Conservation (phyloP, 2,888 invertebrate species). For the Napeogenes inachia region DNA sequence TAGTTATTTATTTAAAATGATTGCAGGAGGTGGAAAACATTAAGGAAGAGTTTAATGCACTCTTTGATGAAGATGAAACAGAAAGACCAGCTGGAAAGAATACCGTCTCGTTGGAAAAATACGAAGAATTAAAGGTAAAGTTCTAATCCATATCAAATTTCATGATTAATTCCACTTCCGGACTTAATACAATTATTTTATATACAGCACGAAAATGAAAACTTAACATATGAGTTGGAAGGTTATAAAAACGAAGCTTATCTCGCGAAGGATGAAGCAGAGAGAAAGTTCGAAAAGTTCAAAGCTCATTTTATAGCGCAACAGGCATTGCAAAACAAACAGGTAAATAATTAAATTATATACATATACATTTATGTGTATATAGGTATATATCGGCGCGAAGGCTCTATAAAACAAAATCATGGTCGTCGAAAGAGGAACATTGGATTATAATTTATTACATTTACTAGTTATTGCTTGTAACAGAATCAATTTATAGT, state of each 20-base stretch:
- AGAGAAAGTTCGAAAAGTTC: constrained; percentile 83
- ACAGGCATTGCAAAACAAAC: constrained; percentile 54
- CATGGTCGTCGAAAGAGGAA: too few relatives aligned
- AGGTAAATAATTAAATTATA: constrained; percentile 32
- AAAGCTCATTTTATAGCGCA: constrained; percentile 87
- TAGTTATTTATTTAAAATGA: background rate
- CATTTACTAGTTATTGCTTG: too few relatives aligned
- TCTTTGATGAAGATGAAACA: constrained; percentile 58
- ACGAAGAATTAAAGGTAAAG: constrained; percentile 53
- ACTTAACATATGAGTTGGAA: constrained; percentile 90
- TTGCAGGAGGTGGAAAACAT: constrained; percentile 64
- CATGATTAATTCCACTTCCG: too few relatives aligned
- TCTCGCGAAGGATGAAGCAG: constrained; percentile 87
- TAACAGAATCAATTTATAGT: too few relatives aligned
- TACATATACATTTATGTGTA: too few relatives aligned
- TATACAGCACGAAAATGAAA: constrained; percentile 88
- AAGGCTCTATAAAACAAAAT: too few relatives aligned
- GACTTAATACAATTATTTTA: background rate
- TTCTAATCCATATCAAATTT: background rate
- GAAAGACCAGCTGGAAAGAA: constrained; percentile 47
- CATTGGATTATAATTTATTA: too few relatives aligned
- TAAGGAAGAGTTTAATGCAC: constrained; percentile 54
- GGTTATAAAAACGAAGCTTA: constrained; percentile 95
- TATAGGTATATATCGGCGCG: too few relatives aligned
- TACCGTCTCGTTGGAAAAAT: constrained; percentile 52